Base-by-base conservation (phyloP, 2,113 vertebrate genomes). In the Vireo altiloquus region DNA sequence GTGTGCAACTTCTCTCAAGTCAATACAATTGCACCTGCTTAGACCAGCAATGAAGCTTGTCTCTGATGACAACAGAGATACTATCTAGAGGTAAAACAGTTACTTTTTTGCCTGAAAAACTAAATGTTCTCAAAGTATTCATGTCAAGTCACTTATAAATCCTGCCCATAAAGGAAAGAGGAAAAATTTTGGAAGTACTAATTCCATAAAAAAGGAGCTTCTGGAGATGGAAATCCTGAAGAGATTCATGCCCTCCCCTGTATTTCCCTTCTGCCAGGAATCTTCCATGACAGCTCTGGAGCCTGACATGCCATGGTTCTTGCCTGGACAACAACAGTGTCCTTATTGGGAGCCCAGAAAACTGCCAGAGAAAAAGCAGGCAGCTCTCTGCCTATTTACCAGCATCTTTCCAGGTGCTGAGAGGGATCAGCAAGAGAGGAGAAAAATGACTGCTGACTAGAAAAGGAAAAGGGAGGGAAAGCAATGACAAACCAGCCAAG, bases 31-130 rank as follows among this genome's bases (percentile, higher is more conserved):
- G 72, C 93, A 97, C 90, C 85, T 90, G 87, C 72, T 95, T 52
- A 63, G 47, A 90, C 60, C 76, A 95, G 89, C 74, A 27, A 54
- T 6, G 63, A 69, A 87, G 92, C 44, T 54, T 59, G 42, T 57
- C 94, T 79, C 84, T 44, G 89, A 95, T 89, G 92, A 93, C 92
- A 94, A 75, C 61, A 87, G 47, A 8, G 64, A 92, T 89, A 90
- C 16, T 83, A 77, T 79, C 88, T 85, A 80, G 64, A 97, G 77
- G 90, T 82, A 95, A 92, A 95, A 37, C 75, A 87, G 70, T 82
- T 95, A 90, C 94, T 77, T 72, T 92, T 75, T 54, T 79, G 94
- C 90, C 95, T 94, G 87, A 77, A 92, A 97, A 88, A 91, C 27
- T 0, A 71, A 56, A 84, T 77, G 90, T 76, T 87, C 96, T 92